Evolutionary conservation across 92 coral and sea anemone genomes (phyloP).

Genomic region (Porites divaricata): DNA sequence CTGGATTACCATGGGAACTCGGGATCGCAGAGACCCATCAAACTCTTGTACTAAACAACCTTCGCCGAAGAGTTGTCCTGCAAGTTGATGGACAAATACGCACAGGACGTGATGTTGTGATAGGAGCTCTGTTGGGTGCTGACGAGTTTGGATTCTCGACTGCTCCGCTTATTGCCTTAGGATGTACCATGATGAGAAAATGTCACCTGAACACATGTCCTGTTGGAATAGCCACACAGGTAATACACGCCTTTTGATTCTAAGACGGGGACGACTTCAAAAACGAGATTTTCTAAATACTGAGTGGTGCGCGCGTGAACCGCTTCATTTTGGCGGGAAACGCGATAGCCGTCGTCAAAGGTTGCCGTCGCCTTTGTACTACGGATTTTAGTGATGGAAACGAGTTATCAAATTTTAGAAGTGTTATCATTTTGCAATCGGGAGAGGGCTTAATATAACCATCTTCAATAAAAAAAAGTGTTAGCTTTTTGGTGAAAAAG

Average conservation of each 20-base stretch:
- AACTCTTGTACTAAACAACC: conserved; percentile 90
- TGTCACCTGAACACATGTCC: conserved; percentile 98
- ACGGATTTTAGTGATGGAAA: no score
- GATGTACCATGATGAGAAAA: conserved; percentile 99
- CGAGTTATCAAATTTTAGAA: no score
- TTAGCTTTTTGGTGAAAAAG: no score
- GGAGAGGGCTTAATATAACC: no score
- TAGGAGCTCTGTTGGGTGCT: conserved; percentile 94
- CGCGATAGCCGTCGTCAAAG: no score
- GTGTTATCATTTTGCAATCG: no score
- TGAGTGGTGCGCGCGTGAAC: no score
- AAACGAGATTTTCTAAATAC: no score
- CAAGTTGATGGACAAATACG: conserved; percentile 98
- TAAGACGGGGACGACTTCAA: no score
- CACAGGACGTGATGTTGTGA: conserved; percentile 94
- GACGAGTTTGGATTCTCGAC: conserved; percentile 98
- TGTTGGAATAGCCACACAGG: conserved; percentile 99
- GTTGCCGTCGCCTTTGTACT: no score
- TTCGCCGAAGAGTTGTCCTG: conserved; percentile 87
- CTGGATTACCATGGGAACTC: conserved; percentile 99
- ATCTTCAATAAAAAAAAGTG: no score
- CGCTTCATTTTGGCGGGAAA: no score
- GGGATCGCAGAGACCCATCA: conserved; percentile 97
- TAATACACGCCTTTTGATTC: conserved; percentile 2
- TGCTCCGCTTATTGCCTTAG: conserved; percentile 95